Evolutionary conservation across 2,888 invertebrate genomes (phyloP).

Genomic region (Diadegma fenestrale): DNA sequence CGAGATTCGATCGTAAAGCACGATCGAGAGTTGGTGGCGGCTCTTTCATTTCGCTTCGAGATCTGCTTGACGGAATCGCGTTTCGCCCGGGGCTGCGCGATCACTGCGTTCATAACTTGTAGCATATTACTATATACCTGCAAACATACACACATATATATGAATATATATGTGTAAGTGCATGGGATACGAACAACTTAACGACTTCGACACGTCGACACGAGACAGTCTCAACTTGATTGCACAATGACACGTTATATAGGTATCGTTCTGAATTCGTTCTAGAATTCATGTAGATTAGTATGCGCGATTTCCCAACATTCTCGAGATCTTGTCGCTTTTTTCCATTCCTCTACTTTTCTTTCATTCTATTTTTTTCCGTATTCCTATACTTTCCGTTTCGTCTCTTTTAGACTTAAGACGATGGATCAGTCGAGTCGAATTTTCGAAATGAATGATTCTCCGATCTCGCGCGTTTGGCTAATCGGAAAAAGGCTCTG

Average conservation of each 20-base stretch:
- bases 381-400: conserved; percentile 1
- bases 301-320: conserved; percentile 64
- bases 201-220: conserved; percentile 68
- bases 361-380: neutral
- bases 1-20: conserved; percentile 66
- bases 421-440: too few species aligned
- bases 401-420: conserved; percentile 23
- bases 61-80: conserved; percentile 55
- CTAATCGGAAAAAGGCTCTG: too few species aligned
- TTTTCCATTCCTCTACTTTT: conserved; percentile 9
- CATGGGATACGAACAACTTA: conserved; percentile 51
- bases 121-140: conserved; percentile 37
- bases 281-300: conserved; percentile 72
- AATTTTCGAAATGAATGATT: too few species aligned
- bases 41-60: conserved; percentile 66
- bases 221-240: conserved; percentile 65
- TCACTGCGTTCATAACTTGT: conserved; percentile 42
- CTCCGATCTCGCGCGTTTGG: too few species aligned
- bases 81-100: conserved; percentile 56
- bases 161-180: conserved; percentile 37
- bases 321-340: conserved; percentile 56
- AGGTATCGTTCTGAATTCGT: conserved; percentile 74
- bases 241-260: conserved; percentile 66
- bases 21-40: conserved; percentile 52
- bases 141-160: too few species aligned